phyloP scores from a whole-genome alignment of 2,113 vertebrate species.

The Coryphaenoides rupestris region DNA sequence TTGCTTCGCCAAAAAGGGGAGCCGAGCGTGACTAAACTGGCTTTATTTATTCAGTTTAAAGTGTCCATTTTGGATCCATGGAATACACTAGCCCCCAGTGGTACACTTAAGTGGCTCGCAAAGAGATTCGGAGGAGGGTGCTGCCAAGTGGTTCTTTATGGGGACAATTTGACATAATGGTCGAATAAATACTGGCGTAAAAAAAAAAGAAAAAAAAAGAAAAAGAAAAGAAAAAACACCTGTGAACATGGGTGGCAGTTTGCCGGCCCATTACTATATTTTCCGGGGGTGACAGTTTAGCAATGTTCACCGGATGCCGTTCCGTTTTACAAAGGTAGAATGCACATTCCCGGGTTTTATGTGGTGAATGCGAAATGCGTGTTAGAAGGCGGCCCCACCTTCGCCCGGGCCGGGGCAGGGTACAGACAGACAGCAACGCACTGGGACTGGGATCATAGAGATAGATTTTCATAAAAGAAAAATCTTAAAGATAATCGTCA shows the following conservation, averaged over 20 bases:
- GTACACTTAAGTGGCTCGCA: slow-evolving; percentile 68
- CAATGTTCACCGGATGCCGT: slow-evolving; percentile 47
- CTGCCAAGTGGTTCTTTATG: slow-evolving; percentile 73
- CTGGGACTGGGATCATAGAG: slow-evolving; percentile 5
- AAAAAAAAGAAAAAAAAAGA: too few species aligned
- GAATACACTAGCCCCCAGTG: slow-evolving; percentile 60
- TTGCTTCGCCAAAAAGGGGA: slow-evolving; percentile 19
- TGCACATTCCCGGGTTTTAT: slow-evolving; percentile 37
- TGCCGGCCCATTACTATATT: slow-evolving; percentile 57
- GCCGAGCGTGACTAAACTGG: slow-evolving; percentile 40
- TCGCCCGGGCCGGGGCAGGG: slow-evolving; percentile 13
- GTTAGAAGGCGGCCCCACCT: slow-evolving; percentile 16
- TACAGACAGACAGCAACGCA: background rate
- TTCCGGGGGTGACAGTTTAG: slow-evolving; percentile 60
- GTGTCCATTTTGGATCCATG: slow-evolving; percentile 56
- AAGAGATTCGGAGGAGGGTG: slow-evolving; percentile 63
- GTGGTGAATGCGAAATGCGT: slow-evolving; percentile 19
- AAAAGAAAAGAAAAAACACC: too few species aligned
- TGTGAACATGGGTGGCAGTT: slow-evolving; percentile 51
- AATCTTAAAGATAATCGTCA: slow-evolving; percentile 1
- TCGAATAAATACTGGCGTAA: slow-evolving; percentile 75
- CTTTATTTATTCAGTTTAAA: slow-evolving; percentile 63
- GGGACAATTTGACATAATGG: slow-evolving; percentile 76
- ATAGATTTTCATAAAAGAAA: slow-evolving; percentile 9
- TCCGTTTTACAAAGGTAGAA: slow-evolving; percentile 45